Evolutionary conservation across 2,888 invertebrate species (phyloP), one percentile per base, ranked within the genome.

Genomic region (Phaonia tiefii): DNA sequence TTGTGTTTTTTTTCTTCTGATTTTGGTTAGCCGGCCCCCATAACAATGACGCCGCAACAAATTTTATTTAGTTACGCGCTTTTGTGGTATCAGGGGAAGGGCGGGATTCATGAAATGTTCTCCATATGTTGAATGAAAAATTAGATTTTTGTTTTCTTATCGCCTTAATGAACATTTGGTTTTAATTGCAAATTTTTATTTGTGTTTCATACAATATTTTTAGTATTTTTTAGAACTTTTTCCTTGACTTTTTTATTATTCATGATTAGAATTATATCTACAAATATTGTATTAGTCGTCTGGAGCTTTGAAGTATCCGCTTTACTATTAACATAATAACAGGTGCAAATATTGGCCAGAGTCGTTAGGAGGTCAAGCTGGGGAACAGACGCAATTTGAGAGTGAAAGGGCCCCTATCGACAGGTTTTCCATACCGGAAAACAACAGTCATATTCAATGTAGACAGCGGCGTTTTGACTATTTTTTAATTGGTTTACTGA

Each of bases 31-130:
- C 49, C 60, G 73, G 39, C 69, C 67, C n/a, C 8, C 72, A 75
- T 75, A 75, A 69, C 69, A 81, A 69, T 81, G 72, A 72, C 56
- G 81, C 69, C 54, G 67, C 75, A 75, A 60, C 20, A 71, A 66
- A 75, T 46, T 81, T 63, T 69, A 75, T 78, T 80, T 80, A 71
- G 80, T 71, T 67, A 74, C 65, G 60, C 73, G 56, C 31, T 49
- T 37, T 66, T 66, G 39, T 63, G 42, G n/a, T 63, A 39, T 22
- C 15, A 37, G 17, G 60, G 37, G 25, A 2, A 17, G 15, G 5
- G 10, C 3, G 31, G 39, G 5, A 26, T 58, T 31, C 10, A 17
- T 20, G 20, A 17, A 51, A 51, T 37, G 39, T 39, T 56, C 37
- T 42, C 17, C 37, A 42, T 37, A 73, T 13, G 42, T 56, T 56